A percentile compares a stretch with the other conserved stretches of the same genome.
Evolutionary conservation across 2,888 invertebrate genomes (phyloP).

Genomic region (Hesperia comma): DNA sequence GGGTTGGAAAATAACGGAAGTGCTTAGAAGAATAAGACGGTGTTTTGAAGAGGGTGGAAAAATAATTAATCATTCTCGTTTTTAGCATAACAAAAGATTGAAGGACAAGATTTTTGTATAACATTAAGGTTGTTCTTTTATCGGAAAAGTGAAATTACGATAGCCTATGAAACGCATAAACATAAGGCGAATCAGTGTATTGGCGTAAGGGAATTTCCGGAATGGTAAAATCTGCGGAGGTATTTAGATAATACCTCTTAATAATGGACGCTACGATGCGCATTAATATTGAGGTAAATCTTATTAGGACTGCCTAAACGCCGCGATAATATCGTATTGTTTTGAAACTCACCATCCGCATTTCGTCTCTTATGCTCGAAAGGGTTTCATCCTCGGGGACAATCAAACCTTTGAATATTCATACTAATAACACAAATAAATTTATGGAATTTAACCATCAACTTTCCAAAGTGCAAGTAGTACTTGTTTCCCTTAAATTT

Average conservation of each 20-base stretch:
- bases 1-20: constrained; percentile 83
- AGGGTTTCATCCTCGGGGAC: constrained; percentile 79
- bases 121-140: constrained; percentile 65
- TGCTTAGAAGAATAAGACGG: constrained; percentile 80
- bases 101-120: constrained; percentile 75
- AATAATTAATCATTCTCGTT: constrained; percentile 80
- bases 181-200: constrained; percentile 19
- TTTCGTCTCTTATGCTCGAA: constrained; percentile 79
- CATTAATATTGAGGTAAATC: constrained; percentile 83
- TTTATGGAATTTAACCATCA: constrained; percentile 56
- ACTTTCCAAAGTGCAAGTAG: not conserved
- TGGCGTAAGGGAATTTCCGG: constrained; percentile 44
- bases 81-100: constrained; percentile 79
- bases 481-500: too few species aligned
- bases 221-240: constrained; percentile 59
- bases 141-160: constrained; percentile 54
- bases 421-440: constrained; percentile 78
- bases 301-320: constrained; percentile 82
- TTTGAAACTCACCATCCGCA: constrained; percentile 79
- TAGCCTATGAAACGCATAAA: constrained; percentile 23
- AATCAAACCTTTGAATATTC: constrained; percentile 76
- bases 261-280: constrained; percentile 81
- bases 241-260: constrained; percentile 76
- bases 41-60: constrained; percentile 81
- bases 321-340: constrained; percentile 83